Evolutionary conservation across 2,113 vertebrate genomes (phyloP).

Genomic region (Pygathrix nemaeus): DNA sequence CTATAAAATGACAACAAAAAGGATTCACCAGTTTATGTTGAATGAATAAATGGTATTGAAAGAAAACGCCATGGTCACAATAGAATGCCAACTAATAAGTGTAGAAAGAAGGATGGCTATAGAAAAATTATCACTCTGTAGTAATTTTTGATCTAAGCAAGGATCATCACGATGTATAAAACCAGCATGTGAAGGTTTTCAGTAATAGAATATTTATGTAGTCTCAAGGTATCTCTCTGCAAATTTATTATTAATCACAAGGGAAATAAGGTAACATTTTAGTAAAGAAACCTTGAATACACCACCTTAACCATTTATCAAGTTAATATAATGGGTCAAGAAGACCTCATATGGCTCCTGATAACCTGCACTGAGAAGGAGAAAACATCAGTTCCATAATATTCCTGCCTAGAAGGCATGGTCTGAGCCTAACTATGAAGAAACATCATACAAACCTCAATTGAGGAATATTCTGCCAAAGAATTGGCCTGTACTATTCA

Average conservation of each 20-base stretch:
- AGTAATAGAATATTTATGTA: not conserved
- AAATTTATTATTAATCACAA: not conserved
- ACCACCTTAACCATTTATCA: not conserved
- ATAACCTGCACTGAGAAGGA: not conserved
- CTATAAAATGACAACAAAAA: not conserved
- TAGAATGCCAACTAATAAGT: not conserved
- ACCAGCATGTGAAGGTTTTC: not conserved
- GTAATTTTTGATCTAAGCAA: not conserved
- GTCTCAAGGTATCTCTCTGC: not conserved
- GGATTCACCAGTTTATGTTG: not conserved
- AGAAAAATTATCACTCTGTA: not conserved
- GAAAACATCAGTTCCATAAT: not conserved
- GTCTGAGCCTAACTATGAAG: not conserved
- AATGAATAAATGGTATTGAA: not conserved
- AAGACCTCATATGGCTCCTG: not conserved
- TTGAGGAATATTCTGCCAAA: not conserved
- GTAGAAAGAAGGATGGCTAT: not conserved
- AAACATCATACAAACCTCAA: not conserved
- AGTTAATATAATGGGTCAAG: not conserved
- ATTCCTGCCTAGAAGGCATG: not conserved
- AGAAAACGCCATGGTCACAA: not conserved
- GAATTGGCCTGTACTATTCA: not conserved
- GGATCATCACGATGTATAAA: not conserved
- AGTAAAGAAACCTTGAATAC: not conserved
- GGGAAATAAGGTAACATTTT: not conserved